Evolutionary conservation across 1,140 invertebrate genomes (phyloP), one percentile per base, ranked within the genome.

Genomic region (Scaptomyza pallida): DNA sequence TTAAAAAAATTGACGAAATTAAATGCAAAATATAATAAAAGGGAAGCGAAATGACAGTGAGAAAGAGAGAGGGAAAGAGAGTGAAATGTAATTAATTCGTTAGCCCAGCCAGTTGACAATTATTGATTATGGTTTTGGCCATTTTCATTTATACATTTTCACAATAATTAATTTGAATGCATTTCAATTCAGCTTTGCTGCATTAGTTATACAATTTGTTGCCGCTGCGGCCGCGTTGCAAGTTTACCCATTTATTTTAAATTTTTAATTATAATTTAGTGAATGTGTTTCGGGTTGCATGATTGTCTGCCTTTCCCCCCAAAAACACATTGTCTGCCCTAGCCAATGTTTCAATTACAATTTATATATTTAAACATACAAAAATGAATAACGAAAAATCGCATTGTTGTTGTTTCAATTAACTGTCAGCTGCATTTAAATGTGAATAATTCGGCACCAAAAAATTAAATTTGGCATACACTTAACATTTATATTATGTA

Each of bases 41-140:
- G n/a, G n/a, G n/a, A n/a, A n/a, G n/a, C n/a, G 45, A 48, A 37
- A 72, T 40, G 35, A 48, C 59, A 81, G 30, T 37, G n/a, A n/a
- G n/a, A 40, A 16, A 43, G 40, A 43, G 10, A 54, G 30, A 64
- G 13, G 48, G n/a, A 13, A 41, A 37, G 43, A 16, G 30, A 26
- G 33, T 40, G 26, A 72, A 69, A 83, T 79, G 69, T 89, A 89
- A 83, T 83, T 88, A 89, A 89, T 88, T 89, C 72, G 83, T 89
- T 88, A 79, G 83, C 72, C 76, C 76, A 47, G 75, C 65, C 78
- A 72, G 72, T 86, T 88, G 83, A 89, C 82, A 88, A 82, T 88
- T 88, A 88, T 88, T 88, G 78, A 88, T 88, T 88, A 88, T 72
- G 77, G 73, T 77, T 78, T 61, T 78, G 43, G 82, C 69, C 70